Percentiles rank a stretch among this genome's conserved stretches.
These are phyloP conservation scores for Carpatolechia fugitivella DNA, from an alignment of 2,888 invertebrate genomes.

Conservation along the genomic window DNA sequence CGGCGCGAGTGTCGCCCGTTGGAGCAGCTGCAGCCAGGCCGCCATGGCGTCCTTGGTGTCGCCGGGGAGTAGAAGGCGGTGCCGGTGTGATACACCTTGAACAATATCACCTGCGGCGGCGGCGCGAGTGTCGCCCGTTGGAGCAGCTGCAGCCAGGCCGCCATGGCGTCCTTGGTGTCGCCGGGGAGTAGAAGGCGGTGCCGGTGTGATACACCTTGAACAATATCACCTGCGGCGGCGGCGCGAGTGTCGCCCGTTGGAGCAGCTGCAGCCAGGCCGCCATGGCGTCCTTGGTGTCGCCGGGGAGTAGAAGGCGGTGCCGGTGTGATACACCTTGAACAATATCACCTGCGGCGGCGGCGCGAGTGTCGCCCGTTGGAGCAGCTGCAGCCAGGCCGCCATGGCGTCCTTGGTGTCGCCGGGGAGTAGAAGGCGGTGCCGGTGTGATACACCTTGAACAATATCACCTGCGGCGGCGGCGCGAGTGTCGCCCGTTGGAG, in stretches of 20 bases:
- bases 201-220: no score
- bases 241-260: neutral
- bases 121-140: slow-evolving; percentile 67
- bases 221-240: no score
- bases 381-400: slow-evolving; percentile 83
- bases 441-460: no score
- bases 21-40: slow-evolving; percentile 82
- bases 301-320: slow-evolving; percentile 40
- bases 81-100: neutral
- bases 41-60: slow-evolving; percentile 82
- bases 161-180: slow-evolving; percentile 78
- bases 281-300: no score
- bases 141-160: slow-evolving; percentile 81
- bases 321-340: no score
- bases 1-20: slow-evolving; percentile 67
- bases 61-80: no score
- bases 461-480: no score
- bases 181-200: slow-evolving; percentile 65
- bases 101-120: no score
- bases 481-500: neutral
- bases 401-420: slow-evolving; percentile 80
- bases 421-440: no score
- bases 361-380: slow-evolving; percentile 70
- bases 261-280: slow-evolving; percentile 80
- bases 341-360: slow-evolving; percentile 44